These are phyloP conservation scores for Ceratosolen solmsi DNA, from an alignment of 1,140 invertebrate species.

Conservation along the genomic window DNA sequence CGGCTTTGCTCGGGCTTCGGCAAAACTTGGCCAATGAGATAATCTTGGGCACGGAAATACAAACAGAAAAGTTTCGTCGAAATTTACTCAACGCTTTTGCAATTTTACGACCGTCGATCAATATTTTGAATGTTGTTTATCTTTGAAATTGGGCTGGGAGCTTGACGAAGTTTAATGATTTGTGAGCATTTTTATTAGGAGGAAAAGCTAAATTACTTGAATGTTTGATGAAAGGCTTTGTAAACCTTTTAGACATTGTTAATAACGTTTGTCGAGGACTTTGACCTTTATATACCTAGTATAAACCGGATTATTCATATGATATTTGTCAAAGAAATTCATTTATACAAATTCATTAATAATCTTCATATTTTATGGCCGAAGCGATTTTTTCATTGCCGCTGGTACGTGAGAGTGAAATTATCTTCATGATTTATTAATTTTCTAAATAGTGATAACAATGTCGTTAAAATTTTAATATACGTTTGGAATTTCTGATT, in stretches of 20 bases:
- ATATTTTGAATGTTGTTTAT: not conserved
- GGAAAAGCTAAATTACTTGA: not conserved
- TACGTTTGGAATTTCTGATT: too few species aligned
- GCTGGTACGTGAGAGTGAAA: too few species aligned
- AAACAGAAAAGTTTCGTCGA: not conserved
- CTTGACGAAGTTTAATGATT: not conserved
- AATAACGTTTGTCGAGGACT: too few species aligned
- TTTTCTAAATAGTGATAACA: too few species aligned
- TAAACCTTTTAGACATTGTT: not conserved
- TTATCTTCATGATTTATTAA: too few species aligned
- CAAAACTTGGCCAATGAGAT: constrained; percentile 14
- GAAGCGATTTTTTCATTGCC: too few species aligned
- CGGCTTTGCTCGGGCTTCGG: not conserved
- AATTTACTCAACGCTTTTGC: not conserved
- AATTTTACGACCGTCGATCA: not conserved
- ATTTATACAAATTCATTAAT: too few species aligned
- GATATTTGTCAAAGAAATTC: too few species aligned
- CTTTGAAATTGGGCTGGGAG: not conserved
- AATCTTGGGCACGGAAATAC: not conserved
- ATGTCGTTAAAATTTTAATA: too few species aligned
- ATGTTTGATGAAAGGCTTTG: not conserved
- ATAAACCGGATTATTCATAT: too few species aligned
- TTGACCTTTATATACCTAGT: too few species aligned
- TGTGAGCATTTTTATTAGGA: not conserved
- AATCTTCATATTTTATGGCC: too few species aligned